A percentile compares a stretch with the other conserved stretches of the same genome.
These are phyloP conservation scores for Drosophila kohkoa DNA, from an alignment of 1,140 invertebrate genomes.

Conservation along the genomic window DNA sequence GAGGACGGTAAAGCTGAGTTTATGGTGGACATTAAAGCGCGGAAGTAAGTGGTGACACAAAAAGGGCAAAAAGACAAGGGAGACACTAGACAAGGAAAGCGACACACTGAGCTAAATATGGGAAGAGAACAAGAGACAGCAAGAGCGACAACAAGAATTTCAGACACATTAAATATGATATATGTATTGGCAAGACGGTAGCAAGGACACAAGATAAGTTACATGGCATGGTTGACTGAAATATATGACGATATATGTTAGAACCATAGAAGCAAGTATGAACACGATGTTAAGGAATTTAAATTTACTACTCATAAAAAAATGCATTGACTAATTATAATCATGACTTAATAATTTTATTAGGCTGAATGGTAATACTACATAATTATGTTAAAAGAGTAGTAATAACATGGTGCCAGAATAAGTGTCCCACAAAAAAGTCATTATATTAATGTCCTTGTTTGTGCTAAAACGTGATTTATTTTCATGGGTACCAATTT, in stretches of 20 bases:
- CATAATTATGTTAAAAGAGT: no score
- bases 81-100: slow-evolving; percentile 17
- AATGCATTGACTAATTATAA: slow-evolving; percentile 34
- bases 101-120: slow-evolving; percentile 61
- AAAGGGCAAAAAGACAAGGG: slow-evolving; percentile 34
- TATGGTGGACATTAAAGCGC: slow-evolving; percentile 76
- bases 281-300: slow-evolving; percentile 22
- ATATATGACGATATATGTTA: slow-evolving; percentile 30
- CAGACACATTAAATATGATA: slow-evolving; percentile 82
- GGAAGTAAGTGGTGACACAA: slow-evolving; percentile 74
- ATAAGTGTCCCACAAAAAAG: no score
- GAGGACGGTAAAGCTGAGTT: slow-evolving; percentile 67
- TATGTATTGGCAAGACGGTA: slow-evolving; percentile 66
- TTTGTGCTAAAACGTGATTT: slow-evolving; percentile 17
- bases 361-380: neutral
- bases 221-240: slow-evolving; percentile 49
- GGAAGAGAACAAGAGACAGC: slow-evolving; percentile 23
- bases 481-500: neutral
- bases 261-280: slow-evolving; percentile 1
- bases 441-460: slow-evolving; percentile 14
- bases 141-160: slow-evolving; percentile 53
- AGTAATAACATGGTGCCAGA: no score
- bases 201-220: slow-evolving; percentile 71
- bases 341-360: slow-evolving; percentile 1
- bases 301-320: slow-evolving; percentile 8